Conservation (phyloP, 2,113 vertebrate species). For the Psittacara wagleri region DNA sequence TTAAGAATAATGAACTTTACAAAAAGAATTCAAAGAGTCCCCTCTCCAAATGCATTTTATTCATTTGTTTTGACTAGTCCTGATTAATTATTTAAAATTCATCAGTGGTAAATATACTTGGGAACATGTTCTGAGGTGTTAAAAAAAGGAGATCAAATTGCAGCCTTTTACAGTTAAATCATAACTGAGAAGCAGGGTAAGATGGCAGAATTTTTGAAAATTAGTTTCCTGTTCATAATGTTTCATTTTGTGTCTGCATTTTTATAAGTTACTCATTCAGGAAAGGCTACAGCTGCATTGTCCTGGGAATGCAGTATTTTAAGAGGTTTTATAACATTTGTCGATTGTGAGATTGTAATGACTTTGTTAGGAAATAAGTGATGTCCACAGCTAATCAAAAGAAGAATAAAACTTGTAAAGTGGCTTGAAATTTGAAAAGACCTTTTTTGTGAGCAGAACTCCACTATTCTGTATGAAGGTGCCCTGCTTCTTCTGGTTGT, state of each 20-base stretch:
- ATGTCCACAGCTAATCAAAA: background rate
- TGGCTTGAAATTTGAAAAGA: background rate
- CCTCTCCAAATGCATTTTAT: background rate
- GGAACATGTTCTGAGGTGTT: background rate
- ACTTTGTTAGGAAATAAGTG: background rate
- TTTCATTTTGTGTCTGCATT: background rate
- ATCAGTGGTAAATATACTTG: background rate
- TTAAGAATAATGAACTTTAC: background rate
- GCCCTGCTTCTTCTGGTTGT: background rate
- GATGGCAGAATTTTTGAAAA: background rate
- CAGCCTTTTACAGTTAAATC: background rate
- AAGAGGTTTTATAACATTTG: background rate
- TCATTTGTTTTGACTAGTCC: background rate
- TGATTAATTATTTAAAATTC: constrained; percentile 1
- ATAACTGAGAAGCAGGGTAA: background rate
- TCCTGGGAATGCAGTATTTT: background rate
- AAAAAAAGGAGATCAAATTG: background rate
- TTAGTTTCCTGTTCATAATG: background rate
- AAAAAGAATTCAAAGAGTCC: background rate
- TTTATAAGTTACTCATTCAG: background rate
- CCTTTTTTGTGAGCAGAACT: background rate
- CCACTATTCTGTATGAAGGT: background rate
- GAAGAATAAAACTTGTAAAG: background rate
- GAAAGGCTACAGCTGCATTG: background rate
- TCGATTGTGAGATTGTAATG: background rate